Percentiles rank a stretch among this genome's conserved stretches.
phyloP scores from a whole-genome alignment of 1,140 invertebrate species.

The Argopecten irradians region DNA sequence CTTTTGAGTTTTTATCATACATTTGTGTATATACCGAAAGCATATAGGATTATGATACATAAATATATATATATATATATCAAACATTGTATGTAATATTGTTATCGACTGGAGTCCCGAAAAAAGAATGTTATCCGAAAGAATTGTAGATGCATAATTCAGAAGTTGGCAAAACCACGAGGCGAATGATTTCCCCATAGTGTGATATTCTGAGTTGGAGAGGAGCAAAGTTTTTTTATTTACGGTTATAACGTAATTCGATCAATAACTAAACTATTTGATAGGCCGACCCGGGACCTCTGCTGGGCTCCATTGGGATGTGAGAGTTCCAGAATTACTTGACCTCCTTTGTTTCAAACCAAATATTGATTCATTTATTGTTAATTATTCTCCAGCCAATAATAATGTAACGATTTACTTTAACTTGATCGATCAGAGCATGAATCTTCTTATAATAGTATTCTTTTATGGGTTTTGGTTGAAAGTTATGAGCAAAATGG shows the following conservation, averaged over 20 bases:
- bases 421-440: too few relatives aligned
- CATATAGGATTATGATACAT: too few relatives aligned
- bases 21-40: too few relatives aligned
- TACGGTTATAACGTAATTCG: slow-evolving; percentile 16
- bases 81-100: background rate
- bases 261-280: background rate
- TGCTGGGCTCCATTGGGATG: background rate
- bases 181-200: background rate
- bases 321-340: background rate
- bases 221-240: background rate
- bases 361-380: background rate
- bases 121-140: background rate
- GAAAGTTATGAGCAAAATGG: too few relatives aligned
- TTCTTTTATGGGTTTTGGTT: too few relatives aligned
- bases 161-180: background rate
- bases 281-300: background rate
- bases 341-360: background rate
- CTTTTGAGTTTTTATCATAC: too few relatives aligned
- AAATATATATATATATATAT: background rate
- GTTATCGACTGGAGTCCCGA: background rate
- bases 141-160: background rate
- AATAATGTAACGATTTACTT: background rate
- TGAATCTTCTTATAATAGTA: too few relatives aligned
- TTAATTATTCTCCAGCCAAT: background rate
- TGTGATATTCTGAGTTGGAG: background rate